Base-by-base conservation (phyloP, 2,797 vertebrate species). In the Liparis tanakae region DNA sequence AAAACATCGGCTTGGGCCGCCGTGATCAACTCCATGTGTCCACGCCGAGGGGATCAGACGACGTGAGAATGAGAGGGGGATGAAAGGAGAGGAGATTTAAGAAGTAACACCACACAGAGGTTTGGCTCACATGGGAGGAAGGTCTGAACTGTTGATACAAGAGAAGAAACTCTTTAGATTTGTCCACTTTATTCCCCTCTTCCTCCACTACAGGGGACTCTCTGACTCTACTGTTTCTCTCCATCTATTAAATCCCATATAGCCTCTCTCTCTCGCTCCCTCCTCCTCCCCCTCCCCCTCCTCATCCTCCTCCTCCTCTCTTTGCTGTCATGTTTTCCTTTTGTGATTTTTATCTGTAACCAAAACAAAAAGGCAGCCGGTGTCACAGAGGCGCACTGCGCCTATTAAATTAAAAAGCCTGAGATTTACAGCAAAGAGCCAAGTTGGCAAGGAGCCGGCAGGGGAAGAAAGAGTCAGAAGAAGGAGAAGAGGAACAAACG, bases 1-100 rank as follows among this genome's bases (percentile, higher is more conserved):
- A 92, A 95, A 15, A 13, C 94, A 94, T 92, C 92, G 95, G 94
- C 93, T 92, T 92, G 92, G 94, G 94, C 93, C 92, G 91, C 73
- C 78, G 88, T 94, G 96, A 96, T 96, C 93, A 93, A 90, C 92
- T 94, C 95, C 95, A 94, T 92, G 94, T 95, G 95, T 95, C 91
- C 93, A 88, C 76, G 33, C 53, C 5, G 17, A 22, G 81, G 91
- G 91, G 90, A 93, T 93, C 91, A 85, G 94, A 94, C 67, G 90
- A 82, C 87, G 85, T 33, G 64, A 79, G 90, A 86, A 57, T 64
- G 50, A 79, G 55, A 68, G 68, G 64, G 46, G 51, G 69, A 72
- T 58, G 39, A 41, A 41, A 12, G 39, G 53, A 20, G 72, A 37
- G 39, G 7, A 39, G 57, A 22, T 59, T 43, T 9, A 43, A 61